Base-by-base conservation (phyloP, 1,140 invertebrate species). In the Zophobas atratus region DNA sequence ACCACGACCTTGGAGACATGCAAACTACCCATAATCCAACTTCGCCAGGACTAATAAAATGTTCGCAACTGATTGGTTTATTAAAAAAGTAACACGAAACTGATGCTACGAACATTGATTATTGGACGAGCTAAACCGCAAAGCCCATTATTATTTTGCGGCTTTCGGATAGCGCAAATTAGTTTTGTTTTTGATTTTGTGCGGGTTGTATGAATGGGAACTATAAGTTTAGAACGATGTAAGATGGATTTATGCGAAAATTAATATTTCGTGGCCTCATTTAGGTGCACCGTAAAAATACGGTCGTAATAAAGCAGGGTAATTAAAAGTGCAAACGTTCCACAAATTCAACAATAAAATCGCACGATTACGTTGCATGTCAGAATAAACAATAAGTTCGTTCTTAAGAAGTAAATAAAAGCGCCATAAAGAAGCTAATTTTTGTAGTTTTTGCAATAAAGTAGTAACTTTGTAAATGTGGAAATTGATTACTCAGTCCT, bases 11-110 rank as follows among this genome's bases (percentile, higher is more conserved):
- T 60, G 56, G 38, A 33, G n/a, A 60, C 56, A 60, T 60, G 56
- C 56, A 38, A 60, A 60, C 56, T 1, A 60, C 56, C 38, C 56
- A 60, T 60, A 60, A 60, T 60, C 56, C n/a, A 39, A 60, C 35
- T 60, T 60, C 56, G 8, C 6, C 6, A 60, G 38, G 56, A 60
- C 38, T 60, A 60, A 60, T 60, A 60, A 60, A 60, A 60, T 60
- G 4, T 33, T 6, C 34, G 34, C 34, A 57, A 57, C 20, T 60
- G 34, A 60, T 39, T 39, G 36, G 56, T 60, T 60, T 60, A 33
- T 35, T 60, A 60, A 60, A 56, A 56, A 33, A 32, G 35, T 60
- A 36, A 38, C 56, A 39, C 56, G 56, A 60, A 60, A 60, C n/a
- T 39, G 35, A 6, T n/a, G 43, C 20, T 20, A 60, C 36, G 35